Base-by-base conservation (phyloP, 2,797 vertebrate species). In the Anas bernieri region DNA sequence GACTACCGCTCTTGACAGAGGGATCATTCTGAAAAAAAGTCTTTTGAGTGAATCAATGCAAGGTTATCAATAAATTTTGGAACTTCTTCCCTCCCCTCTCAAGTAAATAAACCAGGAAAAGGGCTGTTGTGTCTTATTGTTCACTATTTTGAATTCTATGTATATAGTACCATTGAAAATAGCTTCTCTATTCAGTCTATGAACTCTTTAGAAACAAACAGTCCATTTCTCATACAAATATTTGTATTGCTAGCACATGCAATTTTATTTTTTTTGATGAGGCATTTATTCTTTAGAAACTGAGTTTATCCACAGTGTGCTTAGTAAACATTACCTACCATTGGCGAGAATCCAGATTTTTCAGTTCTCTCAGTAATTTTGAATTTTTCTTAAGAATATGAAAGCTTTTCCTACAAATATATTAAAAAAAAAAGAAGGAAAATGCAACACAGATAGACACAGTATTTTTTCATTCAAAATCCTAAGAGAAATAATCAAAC, bases 361-460 rank as follows among this genome's bases (percentile, higher is more conserved):
- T 99, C 95, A 99, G 97, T 87, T 99, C 99, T 96, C 99, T 98
- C 96, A 99, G 97, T 77, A 99, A 98, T 97, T 99, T 99, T 45
- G 99, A 99, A 95, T 99, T 99, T 98, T 99, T 99, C 98, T 99
- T 99, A 93, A 99, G 97, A 83, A 99, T 98, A 97, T 99, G 99
- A 97, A 99, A 99, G 96, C 98, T 99, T 98, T 99, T 99, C 92
- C 99, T 99, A 96, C 63, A 95, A 41, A 94, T 33, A 78, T 67
- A 97, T 46, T 52, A 33, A 68, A 63, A 75, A 2, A 2, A 43
- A 39, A 66, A 91, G 37, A 78, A 81, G 68, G 64, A 90, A 95
- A 95, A 90, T 5, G 15, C 17, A 70, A 48, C 20, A 63, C 18
- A 39, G 21, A 35, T 26, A 66, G 45, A 81, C 16, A 58, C 5